These are phyloP conservation scores for Leucoraja erinaceus DNA, from an alignment of 2,113 vertebrate genomes.

Conservation along the genomic window DNA sequence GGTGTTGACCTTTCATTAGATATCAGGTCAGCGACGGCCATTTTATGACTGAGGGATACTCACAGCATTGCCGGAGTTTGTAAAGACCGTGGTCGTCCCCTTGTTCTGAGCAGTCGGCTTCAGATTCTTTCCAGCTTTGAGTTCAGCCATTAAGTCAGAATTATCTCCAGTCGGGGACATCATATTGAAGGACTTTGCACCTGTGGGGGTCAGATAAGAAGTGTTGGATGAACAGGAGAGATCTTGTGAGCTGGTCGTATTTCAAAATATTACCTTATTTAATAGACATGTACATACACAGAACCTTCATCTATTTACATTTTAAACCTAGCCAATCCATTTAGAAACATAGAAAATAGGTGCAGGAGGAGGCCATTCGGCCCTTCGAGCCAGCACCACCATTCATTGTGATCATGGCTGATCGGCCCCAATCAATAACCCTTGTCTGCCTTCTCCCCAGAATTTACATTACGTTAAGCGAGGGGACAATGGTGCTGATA, in stretches of 20 bases:
- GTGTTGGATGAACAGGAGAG: neutral
- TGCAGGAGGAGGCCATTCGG: too few species aligned
- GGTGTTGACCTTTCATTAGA: neutral
- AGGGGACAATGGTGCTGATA: too few species aligned
- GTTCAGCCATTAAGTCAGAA: constrained; percentile 91
- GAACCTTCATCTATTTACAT: too few species aligned
- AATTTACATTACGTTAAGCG: too few species aligned
- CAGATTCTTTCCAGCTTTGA: constrained; percentile 90
- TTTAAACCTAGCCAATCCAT: too few species aligned
- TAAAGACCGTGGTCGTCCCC: constrained; percentile 85
- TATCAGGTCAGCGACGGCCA: neutral
- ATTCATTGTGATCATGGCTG: too few species aligned
- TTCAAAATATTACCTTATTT: too few species aligned
- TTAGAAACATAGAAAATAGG: too few species aligned
- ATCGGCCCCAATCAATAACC: too few species aligned
- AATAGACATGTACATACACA: too few species aligned
- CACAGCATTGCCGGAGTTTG: constrained; percentile 60
- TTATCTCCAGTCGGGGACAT: constrained; percentile 96
- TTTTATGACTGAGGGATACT: neutral
- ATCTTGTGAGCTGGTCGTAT: neutral
- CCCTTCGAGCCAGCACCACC: too few species aligned
- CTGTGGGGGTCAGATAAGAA: constrained; percentile 54
- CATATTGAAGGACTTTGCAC: constrained; percentile 98
- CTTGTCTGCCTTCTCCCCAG: too few species aligned
- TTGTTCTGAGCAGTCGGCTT: constrained; percentile 92